These are phyloP conservation scores for Triplophysa yarkandensis DNA, from an alignment of 2,797 vertebrate species.

Conservation along the genomic window DNA sequence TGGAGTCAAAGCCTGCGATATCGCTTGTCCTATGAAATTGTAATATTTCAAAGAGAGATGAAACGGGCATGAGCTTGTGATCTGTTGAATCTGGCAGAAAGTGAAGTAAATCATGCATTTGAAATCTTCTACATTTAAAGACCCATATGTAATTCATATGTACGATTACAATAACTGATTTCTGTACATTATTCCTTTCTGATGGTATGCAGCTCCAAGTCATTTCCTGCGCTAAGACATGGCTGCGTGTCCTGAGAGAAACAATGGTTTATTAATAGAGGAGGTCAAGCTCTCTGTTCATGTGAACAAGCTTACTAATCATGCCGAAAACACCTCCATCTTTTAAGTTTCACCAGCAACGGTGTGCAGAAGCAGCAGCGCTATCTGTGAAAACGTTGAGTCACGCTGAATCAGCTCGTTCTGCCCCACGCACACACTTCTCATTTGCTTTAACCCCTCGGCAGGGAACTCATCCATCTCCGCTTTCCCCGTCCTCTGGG, in stretches of 20 bases:
- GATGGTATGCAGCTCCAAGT: not conserved
- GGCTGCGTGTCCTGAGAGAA: constrained; percentile 35
- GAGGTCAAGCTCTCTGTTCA: constrained; percentile 7
- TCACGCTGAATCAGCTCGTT: constrained; percentile 48
- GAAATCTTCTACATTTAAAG: no score
- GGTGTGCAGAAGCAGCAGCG: constrained; percentile 31
- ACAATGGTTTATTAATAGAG: constrained; percentile 47
- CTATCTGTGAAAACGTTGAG: constrained; percentile 16
- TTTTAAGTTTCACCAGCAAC: not conserved
- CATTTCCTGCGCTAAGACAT: constrained; percentile 8
- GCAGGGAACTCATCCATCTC: constrained; percentile 42
- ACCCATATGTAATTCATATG: no score
- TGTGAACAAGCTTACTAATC: constrained; percentile 45
- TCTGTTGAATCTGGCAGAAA: not conserved
- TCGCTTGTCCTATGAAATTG: not conserved
- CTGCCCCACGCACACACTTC: not conserved
- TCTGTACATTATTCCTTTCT: not conserved
- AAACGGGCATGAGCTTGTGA: not conserved
- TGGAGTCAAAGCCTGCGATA: not conserved
- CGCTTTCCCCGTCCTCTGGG: constrained; percentile 5
- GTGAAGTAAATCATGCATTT: not conserved
- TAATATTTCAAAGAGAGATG: not conserved
- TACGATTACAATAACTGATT: no score
- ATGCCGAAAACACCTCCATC: constrained; percentile 25
- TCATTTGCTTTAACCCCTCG: constrained; percentile 42